Evolutionary conservation across 1,140 invertebrate species (phyloP).

Genomic region (Heterodera schachtii): DNA sequence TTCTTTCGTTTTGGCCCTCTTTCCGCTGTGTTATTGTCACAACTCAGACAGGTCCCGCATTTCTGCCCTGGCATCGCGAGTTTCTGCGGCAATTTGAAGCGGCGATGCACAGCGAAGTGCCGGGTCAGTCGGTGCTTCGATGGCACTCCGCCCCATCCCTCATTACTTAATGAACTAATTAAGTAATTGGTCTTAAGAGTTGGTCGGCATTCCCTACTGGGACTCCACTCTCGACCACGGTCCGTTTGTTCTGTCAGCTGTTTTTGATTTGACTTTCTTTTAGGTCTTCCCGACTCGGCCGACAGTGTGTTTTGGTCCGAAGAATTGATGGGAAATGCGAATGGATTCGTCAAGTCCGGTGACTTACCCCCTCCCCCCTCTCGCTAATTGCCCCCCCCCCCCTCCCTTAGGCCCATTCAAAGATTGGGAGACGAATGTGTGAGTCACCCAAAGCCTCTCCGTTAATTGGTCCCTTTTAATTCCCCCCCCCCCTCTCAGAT

Average conservation of each 20-base stretch:
- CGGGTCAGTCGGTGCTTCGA: constrained; percentile 40
- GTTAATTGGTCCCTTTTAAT: neutral
- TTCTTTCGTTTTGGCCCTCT: neutral
- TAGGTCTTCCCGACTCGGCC: constrained; percentile 61
- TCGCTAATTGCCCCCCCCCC: neutral
- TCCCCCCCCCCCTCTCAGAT: neutral
- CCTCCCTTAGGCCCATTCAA: constrained; percentile 51
- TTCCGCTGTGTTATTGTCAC: neutral
- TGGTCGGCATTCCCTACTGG: constrained; percentile 61
- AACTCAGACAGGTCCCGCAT: constrained; percentile 42
- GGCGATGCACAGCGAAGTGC: constrained; percentile 59
- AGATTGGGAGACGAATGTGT: constrained; percentile 64
- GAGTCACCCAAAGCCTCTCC: neutral
- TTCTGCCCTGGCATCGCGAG: constrained; percentile 63
- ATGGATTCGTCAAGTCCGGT: constrained; percentile 66
- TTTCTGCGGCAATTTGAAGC: constrained; percentile 63
- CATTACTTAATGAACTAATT: neutral
- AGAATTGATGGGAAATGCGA: constrained; percentile 65
- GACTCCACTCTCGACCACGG: constrained; percentile 66
- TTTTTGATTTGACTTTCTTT: neutral
- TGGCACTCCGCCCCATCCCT: neutral
- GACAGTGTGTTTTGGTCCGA: constrained; percentile 64
- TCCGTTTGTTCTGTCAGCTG: constrained; percentile 10
- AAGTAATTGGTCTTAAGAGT: neutral
- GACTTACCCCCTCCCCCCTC: neutral